Conservation (phyloP, 2,888 invertebrate species). For the Halictus ligatus region DNA sequence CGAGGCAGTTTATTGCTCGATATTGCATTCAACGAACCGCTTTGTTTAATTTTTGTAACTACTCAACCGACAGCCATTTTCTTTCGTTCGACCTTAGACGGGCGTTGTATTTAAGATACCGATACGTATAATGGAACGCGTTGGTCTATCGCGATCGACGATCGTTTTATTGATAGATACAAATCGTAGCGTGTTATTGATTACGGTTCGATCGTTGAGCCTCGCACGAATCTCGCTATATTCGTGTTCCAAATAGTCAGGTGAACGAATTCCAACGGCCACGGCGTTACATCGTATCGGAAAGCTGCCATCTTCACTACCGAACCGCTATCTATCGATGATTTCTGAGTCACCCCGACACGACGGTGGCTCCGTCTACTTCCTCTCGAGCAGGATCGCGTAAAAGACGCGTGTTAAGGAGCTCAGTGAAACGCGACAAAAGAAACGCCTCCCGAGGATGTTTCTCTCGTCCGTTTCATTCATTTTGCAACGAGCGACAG, state of each 20-base stretch:
- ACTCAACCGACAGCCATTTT: neutral
- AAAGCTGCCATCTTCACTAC: slow-evolving; percentile 45
- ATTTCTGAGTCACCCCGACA: slow-evolving; percentile 37
- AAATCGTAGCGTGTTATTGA: neutral
- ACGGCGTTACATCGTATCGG: slow-evolving; percentile 7
- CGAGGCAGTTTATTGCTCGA: neutral
- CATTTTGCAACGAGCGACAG: neutral
- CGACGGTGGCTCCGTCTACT: slow-evolving; percentile 42
- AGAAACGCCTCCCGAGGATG: slow-evolving; percentile 23
- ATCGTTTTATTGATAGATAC: neutral
- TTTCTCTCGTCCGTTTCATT: slow-evolving; percentile 13
- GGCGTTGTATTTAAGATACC: slow-evolving; percentile 4
- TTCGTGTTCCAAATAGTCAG: slow-evolving; percentile 3
- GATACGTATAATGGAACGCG: neutral
- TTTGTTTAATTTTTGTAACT: neutral
- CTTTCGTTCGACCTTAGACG: neutral
- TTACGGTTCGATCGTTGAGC: neutral
- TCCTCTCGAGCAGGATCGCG: slow-evolving; percentile 44
- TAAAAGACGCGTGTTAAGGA: slow-evolving; percentile 27
- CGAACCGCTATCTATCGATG: slow-evolving; percentile 42
- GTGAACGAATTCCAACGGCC: neutral
- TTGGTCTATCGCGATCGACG: neutral
- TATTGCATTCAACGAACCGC: neutral
- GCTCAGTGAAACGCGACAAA: slow-evolving; percentile 43
- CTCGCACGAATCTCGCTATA: neutral